Conservation (phyloP, 2,888 invertebrate genomes). For the Iselma pallidipennis region DNA sequence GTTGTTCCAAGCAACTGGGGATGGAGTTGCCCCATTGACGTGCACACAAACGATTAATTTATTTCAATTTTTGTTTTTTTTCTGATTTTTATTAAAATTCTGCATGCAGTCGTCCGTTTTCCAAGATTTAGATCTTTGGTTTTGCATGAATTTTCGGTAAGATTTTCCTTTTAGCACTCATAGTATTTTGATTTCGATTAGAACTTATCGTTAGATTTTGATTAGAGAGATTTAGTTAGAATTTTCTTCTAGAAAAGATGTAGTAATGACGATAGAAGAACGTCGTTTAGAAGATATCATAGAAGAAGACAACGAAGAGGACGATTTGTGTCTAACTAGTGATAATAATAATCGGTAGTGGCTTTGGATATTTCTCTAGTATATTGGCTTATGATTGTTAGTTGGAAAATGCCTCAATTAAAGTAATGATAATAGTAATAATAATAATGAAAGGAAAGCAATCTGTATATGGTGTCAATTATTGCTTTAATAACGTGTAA, state of each 20-base stretch:
- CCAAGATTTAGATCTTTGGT: constrained; percentile 49
- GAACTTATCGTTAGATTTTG: too few species aligned
- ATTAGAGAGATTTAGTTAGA: constrained; percentile 24
- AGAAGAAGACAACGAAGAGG: constrained; percentile 53
- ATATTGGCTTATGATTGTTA: too few species aligned
- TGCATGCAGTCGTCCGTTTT: constrained; percentile 48
- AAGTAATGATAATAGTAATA: too few species aligned
- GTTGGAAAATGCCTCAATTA: background rate
- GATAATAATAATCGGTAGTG: constrained; percentile 28
- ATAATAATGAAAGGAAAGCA: background rate
- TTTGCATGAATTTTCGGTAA: constrained; percentile 46
- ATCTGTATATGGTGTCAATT: constrained; percentile 7
- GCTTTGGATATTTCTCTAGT: constrained; percentile 3
- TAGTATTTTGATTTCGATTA: too few species aligned
- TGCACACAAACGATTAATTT: too few species aligned
- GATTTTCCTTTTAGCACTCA: constrained; percentile 7
- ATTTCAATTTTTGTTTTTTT: background rate
- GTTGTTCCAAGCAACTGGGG: too few species aligned
- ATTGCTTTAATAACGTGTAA: constrained; percentile 9
- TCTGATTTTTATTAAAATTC: constrained; percentile 8
- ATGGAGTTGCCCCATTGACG: too few species aligned
- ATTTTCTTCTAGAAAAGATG: constrained; percentile 51
- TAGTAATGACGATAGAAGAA: constrained; percentile 49
- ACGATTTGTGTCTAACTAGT: constrained; percentile 37
- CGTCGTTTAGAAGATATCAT: constrained; percentile 51